These are phyloP conservation scores for Zaprionus africanus DNA, from an alignment of 1,140 invertebrate genomes.

Conservation along the genomic window DNA sequence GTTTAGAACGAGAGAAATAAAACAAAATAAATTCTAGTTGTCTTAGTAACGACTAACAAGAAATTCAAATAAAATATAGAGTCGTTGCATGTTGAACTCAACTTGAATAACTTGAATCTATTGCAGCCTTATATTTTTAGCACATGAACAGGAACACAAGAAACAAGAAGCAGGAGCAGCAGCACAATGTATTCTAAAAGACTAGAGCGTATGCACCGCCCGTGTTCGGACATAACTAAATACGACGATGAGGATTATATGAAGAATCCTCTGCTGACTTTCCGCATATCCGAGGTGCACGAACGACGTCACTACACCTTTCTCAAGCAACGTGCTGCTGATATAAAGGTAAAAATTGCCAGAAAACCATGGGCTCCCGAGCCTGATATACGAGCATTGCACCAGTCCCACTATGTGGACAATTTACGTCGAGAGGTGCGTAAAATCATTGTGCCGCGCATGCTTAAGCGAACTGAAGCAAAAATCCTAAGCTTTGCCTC, in stretches of 20 bases:
- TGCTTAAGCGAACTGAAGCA: conserved; percentile 73
- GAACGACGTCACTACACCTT: conserved; percentile 73
- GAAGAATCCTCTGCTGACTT: conserved; percentile 78
- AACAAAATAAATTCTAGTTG: conserved; percentile 38
- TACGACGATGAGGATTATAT: conserved; percentile 83
- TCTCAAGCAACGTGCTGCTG: conserved; percentile 73
- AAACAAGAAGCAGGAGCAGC: not conserved
- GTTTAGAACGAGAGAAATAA: conserved; percentile 4
- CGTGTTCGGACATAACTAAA: conserved; percentile 70
- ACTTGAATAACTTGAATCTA: not conserved
- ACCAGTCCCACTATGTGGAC: conserved; percentile 71
- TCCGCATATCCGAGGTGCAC: conserved; percentile 73
- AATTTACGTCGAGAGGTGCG: conserved; percentile 75
- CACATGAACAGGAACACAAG: conserved; percentile 20
- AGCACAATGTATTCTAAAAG: conserved; percentile 63
- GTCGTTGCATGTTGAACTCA: conserved; percentile 15
- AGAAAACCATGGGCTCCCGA: conserved; percentile 53
- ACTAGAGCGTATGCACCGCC: conserved; percentile 75
- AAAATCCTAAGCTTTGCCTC: conserved; percentile 79
- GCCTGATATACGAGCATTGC: conserved; percentile 63
- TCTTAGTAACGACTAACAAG: conserved; percentile 62
- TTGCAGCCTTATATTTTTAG: conserved; percentile 27
- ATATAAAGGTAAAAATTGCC: conserved; percentile 72
- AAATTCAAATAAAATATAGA: conserved; percentile 31
- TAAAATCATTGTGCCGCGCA: conserved; percentile 77